Conservation (phyloP, 2,888 invertebrate species). For the Cosmorhoe ocellata region DNA sequence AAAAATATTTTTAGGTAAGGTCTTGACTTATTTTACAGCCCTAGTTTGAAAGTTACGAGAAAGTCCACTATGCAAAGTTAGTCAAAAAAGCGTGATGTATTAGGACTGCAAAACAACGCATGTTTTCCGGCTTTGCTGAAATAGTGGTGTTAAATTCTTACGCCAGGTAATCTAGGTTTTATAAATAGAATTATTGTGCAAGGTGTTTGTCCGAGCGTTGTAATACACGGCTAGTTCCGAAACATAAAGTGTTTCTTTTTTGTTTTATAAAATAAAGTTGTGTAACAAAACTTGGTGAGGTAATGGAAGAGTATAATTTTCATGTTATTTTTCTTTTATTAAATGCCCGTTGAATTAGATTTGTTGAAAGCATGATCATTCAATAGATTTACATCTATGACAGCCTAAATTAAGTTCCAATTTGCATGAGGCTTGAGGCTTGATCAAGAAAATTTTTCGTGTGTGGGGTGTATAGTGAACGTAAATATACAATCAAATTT, state of each 20-base stretch:
- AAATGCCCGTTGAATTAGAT: background rate
- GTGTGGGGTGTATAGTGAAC: no score
- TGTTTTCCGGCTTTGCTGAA: background rate
- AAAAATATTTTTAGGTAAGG: no score
- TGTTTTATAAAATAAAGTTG: background rate
- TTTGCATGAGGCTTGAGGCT: no score
- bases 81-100: constrained; percentile 9
- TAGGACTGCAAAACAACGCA: background rate
- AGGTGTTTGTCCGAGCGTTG: constrained; percentile 1
- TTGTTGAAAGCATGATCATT: no score
- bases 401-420: no score
- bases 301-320: background rate
- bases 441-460: no score
- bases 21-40: background rate
- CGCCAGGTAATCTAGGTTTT: constrained; percentile 7
- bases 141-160: constrained; percentile 11
- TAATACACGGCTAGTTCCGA: constrained; percentile 2
- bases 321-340: background rate
- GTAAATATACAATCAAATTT: no score
- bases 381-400: no score
- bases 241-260: constrained; percentile 2
- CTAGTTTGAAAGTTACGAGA: background rate
- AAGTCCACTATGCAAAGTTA: background rate
- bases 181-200: constrained; percentile 3
- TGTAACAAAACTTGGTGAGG: no score